Evolutionary conservation across 1,140 invertebrate species (phyloP).

Genomic region (Dendrolimus punctatus): DNA sequence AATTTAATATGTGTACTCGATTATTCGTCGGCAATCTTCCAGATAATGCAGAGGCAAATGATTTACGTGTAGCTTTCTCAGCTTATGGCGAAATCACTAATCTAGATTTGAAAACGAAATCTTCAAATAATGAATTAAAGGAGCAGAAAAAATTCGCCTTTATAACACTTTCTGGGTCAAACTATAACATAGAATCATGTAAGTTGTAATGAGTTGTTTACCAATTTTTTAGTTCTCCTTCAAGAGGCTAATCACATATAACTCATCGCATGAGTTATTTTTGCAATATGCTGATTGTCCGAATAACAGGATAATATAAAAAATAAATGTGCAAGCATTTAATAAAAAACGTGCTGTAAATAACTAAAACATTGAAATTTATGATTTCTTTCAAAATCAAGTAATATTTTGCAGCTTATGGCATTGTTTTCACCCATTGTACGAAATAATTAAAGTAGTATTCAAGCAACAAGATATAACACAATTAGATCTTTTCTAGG

Average conservation of each 20-base stretch:
- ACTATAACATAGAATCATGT: slow-evolving; percentile 52
- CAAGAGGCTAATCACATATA: not conserved
- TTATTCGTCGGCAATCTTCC: slow-evolving; percentile 59
- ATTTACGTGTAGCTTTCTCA: slow-evolving; percentile 37
- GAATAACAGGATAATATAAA: too few species aligned
- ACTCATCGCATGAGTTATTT: not conserved
- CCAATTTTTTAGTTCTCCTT: slow-evolving; percentile 1
- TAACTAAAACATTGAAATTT: too few species aligned
- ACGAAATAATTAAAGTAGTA: too few species aligned
- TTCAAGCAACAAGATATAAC: not conserved
- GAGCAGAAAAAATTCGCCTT: slow-evolving; percentile 53
- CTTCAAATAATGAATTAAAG: slow-evolving; percentile 21
- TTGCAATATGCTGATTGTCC: too few species aligned
- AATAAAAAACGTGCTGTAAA: too few species aligned
- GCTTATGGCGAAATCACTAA: slow-evolving; percentile 44
- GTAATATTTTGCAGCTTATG: too few species aligned
- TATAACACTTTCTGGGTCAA: slow-evolving; percentile 38
- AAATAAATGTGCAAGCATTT: too few species aligned
- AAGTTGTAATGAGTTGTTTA: slow-evolving; percentile 24
- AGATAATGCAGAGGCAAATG: slow-evolving; percentile 29
- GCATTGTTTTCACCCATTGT: too few species aligned
- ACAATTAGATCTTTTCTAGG: slow-evolving; percentile 23
- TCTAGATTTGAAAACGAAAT: slow-evolving; percentile 51
- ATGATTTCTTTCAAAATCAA: too few species aligned
- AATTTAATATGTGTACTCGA: slow-evolving; percentile 30